phyloP scores from a whole-genome alignment of 2,797 vertebrate species.

The Enteromius paludinosus region DNA sequence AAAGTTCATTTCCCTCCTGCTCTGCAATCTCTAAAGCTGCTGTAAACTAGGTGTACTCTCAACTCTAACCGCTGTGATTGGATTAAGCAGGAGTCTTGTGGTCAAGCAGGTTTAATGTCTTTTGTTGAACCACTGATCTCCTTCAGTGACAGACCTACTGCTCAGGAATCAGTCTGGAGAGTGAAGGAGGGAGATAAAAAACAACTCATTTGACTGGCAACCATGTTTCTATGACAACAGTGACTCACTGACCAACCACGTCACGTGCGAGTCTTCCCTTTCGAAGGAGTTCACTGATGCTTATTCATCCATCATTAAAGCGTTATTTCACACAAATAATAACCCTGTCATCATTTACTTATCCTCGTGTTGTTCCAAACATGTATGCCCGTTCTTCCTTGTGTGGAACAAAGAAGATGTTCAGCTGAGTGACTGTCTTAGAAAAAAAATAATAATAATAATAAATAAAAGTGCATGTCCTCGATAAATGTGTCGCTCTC shows the following conservation, averaged over 20 bases:
- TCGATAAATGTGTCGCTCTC: neutral
- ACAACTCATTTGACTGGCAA: neutral
- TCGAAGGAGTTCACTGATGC: neutral
- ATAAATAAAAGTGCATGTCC: neutral
- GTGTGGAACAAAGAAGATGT: neutral
- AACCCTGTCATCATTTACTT: slow-evolving; percentile 15
- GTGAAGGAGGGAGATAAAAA: neutral
- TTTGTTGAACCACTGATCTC: slow-evolving; percentile 39
- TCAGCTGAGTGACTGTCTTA: neutral
- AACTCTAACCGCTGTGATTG: slow-evolving; percentile 33
- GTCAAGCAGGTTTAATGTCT: slow-evolving; percentile 37
- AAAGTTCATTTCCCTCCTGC: neutral
- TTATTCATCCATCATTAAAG: slow-evolving; percentile 11
- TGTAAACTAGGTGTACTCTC: slow-evolving; percentile 26
- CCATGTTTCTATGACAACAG: slow-evolving; percentile 25
- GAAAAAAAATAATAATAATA: neutral
- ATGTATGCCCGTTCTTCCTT: too few relatives aligned
- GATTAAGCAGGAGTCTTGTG: slow-evolving; percentile 35
- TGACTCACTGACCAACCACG: slow-evolving; percentile 13
- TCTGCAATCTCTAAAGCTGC: slow-evolving; percentile 9
- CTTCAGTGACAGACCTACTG: neutral
- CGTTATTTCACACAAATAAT: neutral
- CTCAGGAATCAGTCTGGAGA: neutral
- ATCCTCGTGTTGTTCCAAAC: neutral
- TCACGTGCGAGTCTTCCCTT: neutral